phyloP scores from a whole-genome alignment of 2,797 vertebrate genomes.

The Eulemur rubriventer region DNA sequence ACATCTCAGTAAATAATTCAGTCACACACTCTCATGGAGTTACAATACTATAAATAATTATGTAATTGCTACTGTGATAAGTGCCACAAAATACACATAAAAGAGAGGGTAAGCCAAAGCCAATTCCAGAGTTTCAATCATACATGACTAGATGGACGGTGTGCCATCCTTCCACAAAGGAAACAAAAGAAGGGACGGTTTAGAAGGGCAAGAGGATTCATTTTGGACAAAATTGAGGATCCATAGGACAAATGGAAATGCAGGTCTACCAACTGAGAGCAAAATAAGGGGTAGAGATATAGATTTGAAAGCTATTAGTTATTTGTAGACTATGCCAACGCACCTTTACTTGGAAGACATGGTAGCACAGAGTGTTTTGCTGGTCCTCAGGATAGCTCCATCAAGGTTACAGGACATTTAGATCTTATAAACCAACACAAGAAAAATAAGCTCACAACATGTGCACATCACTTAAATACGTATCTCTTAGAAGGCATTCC shows the following conservation, averaged over 20 bases:
- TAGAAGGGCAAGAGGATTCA: background rate
- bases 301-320: background rate
- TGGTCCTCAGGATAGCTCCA: background rate
- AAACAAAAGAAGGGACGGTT: background rate
- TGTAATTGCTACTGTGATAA: background rate
- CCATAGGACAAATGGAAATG: background rate
- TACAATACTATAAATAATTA: background rate
- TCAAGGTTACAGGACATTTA: background rate
- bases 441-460: background rate
- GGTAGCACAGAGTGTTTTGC: background rate
- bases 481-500: background rate
- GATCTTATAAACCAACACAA: background rate
- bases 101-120: background rate
- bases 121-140: background rate
- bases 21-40: background rate
- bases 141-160: background rate
- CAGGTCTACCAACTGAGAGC: background rate
- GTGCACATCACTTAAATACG: background rate
- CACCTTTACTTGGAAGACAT: background rate
- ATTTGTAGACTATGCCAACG: background rate
- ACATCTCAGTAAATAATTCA: background rate
- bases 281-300: background rate
- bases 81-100: slow-evolving; percentile 18
- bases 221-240: background rate
- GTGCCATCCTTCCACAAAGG: background rate